These are phyloP conservation scores for Glyptemys insculpta DNA, from an alignment of 2,797 vertebrate species.

Conservation along the genomic window DNA sequence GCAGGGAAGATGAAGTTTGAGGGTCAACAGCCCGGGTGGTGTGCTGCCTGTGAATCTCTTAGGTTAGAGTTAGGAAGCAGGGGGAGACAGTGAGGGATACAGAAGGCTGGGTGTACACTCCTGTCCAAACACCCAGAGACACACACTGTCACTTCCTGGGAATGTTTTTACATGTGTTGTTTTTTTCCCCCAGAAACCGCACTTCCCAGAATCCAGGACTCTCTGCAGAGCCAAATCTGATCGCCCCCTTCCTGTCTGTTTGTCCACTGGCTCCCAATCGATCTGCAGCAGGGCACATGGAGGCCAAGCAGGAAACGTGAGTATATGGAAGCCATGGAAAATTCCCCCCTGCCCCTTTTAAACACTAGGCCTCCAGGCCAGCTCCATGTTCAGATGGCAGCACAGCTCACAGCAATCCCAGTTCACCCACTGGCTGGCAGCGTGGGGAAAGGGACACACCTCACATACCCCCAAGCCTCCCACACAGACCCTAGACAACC, in stretches of 20 bases:
- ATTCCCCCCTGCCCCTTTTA: neutral
- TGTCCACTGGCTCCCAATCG: conserved; percentile 58
- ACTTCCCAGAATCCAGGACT: conserved; percentile 60
- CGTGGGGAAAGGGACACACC: rapidly evolving
- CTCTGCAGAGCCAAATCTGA: conserved; percentile 54
- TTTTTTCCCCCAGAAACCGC: conserved; percentile 60
- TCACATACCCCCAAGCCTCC: neutral
- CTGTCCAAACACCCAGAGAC: neutral
- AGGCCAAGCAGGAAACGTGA: conserved; percentile 14
- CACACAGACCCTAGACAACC: neutral
- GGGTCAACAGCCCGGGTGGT: rapidly evolving
- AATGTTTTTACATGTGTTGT: conserved; percentile 48
- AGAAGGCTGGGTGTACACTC: neutral
- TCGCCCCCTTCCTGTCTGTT: conserved; percentile 49
- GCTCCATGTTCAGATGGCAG: neutral
- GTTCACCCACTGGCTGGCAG: neutral
- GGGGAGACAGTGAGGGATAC: neutral
- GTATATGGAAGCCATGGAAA: neutral
- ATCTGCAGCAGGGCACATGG: conserved; percentile 27
- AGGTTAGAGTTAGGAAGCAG: neutral
- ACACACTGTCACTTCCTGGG: conserved; percentile 16
- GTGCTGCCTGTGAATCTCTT: neutral
- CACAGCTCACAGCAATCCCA: rapidly evolving
- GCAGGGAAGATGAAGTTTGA: neutral
- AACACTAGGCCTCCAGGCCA: neutral